Percentiles rank a stretch among this genome's conserved stretches.
Conservation (phyloP, 2,113 vertebrate genomes). For the Onychorhynchus coronatus region DNA sequence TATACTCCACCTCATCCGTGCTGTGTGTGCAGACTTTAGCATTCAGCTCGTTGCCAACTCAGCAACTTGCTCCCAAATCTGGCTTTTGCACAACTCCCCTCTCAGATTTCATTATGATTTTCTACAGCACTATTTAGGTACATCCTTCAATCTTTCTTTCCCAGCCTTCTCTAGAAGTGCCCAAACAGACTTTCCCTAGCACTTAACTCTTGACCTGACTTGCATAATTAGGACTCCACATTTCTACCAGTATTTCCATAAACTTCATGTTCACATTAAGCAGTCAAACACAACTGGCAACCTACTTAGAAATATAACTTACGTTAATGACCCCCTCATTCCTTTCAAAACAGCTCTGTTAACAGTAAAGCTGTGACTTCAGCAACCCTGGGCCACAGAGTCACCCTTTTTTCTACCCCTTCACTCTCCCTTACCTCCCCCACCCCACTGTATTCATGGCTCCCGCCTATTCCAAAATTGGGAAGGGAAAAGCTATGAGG, state of each 20-base stretch:
- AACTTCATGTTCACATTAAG: neutral
- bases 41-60: neutral
- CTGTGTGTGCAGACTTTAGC: neutral
- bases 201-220: neutral
- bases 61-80: neutral
- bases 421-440: neutral
- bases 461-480: neutral
- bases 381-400: neutral
- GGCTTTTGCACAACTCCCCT: neutral
- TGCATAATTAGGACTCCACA: neutral
- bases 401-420: neutral
- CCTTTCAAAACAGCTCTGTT: neutral
- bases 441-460: neutral
- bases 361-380: neutral
- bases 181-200: neutral
- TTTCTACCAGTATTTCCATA: neutral
- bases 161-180: neutral
- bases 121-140: neutral
- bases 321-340: neutral
- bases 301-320: neutral
- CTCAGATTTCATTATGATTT: neutral
- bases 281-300: neutral
- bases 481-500: neutral
- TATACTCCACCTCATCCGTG: neutral
- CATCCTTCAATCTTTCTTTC: neutral